phyloP scores from a whole-genome alignment of 2,113 vertebrate genomes.

The Ahaetulla prasina region DNA sequence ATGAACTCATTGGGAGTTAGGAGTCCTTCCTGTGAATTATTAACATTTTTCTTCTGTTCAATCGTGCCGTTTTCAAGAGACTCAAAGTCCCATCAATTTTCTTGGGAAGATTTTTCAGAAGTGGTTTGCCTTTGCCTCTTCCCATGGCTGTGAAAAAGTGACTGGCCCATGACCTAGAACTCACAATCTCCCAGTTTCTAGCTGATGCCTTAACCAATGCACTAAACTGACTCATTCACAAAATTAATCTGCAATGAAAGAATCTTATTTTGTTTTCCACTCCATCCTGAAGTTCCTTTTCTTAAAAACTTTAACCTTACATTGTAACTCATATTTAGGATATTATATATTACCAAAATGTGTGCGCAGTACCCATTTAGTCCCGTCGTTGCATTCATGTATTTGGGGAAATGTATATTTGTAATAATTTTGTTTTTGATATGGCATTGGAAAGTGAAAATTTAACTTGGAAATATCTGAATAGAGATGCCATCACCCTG shows the following conservation, averaged over 20 bases:
- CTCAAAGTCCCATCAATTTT: background rate
- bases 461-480: background rate
- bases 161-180: background rate
- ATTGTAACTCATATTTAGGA: background rate
- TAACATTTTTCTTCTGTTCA: background rate
- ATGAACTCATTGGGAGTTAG: background rate
- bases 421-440: background rate
- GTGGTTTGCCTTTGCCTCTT: background rate
- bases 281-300: background rate
- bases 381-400: background rate
- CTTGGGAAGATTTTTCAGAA: background rate
- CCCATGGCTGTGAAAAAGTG: background rate
- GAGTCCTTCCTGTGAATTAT: background rate
- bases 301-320: background rate
- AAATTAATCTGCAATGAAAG: background rate
- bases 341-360: background rate
- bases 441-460: background rate
- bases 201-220: background rate
- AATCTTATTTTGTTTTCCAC: background rate
- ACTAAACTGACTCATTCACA: background rate
- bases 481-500: background rate
- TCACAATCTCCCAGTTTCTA: background rate
- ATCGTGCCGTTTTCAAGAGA: background rate
- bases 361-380: no score
- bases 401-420: background rate